Conservation (phyloP, 2,113 vertebrate species). For the Recurvirostra avosetta region DNA sequence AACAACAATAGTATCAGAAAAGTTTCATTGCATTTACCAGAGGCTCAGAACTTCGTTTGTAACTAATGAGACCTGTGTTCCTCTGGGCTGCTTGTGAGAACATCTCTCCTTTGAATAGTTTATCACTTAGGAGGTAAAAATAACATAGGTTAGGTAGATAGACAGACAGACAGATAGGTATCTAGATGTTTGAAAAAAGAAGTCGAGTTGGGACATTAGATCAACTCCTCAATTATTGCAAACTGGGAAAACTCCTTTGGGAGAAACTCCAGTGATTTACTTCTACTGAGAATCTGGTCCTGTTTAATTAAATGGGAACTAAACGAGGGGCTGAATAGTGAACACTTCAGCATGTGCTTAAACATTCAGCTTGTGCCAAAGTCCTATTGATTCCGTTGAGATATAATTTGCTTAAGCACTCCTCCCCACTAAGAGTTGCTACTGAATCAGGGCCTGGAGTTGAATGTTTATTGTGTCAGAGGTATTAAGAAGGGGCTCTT, state of each 20-base stretch:
- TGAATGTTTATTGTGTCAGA: constrained; percentile 6
- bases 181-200: neutral
- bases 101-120: constrained; percentile 12
- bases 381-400: constrained; percentile 38
- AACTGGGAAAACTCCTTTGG: constrained; percentile 21
- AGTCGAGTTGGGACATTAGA: neutral
- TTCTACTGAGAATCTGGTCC: constrained; percentile 14
- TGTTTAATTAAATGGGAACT: constrained; percentile 58
- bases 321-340: constrained; percentile 44
- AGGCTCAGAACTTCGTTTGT: constrained; percentile 77
- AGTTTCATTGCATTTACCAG: constrained; percentile 75
- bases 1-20: constrained; percentile 51
- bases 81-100: constrained; percentile 59
- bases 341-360: constrained; percentile 55
- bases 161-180: neutral
- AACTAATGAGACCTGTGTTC: constrained; percentile 65
- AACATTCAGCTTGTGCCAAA: constrained; percentile 42
- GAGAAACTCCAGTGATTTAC: constrained; percentile 32
- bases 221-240: constrained; percentile 11
- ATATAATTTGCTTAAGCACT: constrained; percentile 44
- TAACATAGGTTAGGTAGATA: neutral
- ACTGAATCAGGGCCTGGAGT: neutral
- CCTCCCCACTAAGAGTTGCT: neutral
- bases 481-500: neutral
- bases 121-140: constrained; percentile 28